Conservation (phyloP, 1,140 invertebrate genomes). For the Arion vulgaris region DNA sequence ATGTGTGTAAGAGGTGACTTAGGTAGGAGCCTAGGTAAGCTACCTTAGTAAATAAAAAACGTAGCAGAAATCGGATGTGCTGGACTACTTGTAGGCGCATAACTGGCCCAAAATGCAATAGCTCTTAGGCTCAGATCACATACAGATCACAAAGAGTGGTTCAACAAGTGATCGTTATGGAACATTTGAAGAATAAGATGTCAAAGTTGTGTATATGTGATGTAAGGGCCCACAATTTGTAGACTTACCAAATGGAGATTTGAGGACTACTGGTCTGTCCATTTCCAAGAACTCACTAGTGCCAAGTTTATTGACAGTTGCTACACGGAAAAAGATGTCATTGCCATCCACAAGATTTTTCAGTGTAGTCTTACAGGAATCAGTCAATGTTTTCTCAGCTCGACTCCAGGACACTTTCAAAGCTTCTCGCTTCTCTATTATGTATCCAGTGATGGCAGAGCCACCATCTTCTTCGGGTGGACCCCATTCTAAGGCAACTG, state of each 20-base stretch:
- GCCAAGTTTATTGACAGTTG: constrained; percentile 65
- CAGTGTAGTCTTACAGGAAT: constrained; percentile 80
- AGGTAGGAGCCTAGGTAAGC: too few relatives aligned
- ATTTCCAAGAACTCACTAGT: constrained; percentile 63
- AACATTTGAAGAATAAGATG: too few relatives aligned
- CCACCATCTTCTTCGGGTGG: constrained; percentile 90
- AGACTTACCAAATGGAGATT: constrained; percentile 66
- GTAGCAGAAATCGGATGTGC: too few relatives aligned
- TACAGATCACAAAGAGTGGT: too few relatives aligned
- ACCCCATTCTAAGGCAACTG: constrained; percentile 94
- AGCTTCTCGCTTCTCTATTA: constrained; percentile 68
- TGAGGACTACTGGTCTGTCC: constrained; percentile 58
- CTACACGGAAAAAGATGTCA: constrained; percentile 92
- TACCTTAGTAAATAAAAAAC: too few relatives aligned
- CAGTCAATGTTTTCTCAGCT: constrained; percentile 52
- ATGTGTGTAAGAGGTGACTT: too few relatives aligned
- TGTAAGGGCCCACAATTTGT: too few relatives aligned
- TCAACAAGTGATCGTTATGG: too few relatives aligned
- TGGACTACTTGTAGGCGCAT: too few relatives aligned
- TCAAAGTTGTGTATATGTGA: too few relatives aligned
- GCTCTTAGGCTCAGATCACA: too few relatives aligned
- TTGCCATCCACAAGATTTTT: constrained; percentile 91
- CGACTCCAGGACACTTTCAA: constrained; percentile 56
- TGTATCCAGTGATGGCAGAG: constrained; percentile 69
- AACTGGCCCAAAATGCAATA: too few relatives aligned